Evolutionary conservation across 2,797 vertebrate genomes (phyloP).

Genomic region (Cichlasoma orientale): DNA sequence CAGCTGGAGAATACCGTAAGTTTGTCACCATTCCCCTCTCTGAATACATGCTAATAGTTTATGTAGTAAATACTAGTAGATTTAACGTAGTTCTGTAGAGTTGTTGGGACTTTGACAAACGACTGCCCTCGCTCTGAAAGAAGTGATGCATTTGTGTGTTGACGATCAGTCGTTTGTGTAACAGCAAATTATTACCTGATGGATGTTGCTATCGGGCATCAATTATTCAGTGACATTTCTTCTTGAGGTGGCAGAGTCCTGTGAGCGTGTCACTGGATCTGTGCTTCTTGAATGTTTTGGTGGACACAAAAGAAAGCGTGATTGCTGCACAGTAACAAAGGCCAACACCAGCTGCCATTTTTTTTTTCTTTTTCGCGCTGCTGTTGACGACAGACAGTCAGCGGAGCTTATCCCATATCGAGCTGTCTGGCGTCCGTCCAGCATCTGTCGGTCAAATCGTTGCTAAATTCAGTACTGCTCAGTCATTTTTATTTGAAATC

Average conservation of each 20-base stretch:
- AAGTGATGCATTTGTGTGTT: neutral
- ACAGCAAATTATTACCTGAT: neutral
- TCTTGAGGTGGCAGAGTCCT: conserved; percentile 45
- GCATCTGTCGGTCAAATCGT: too few relatives aligned
- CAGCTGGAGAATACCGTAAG: conserved; percentile 73
- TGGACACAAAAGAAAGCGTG: conserved; percentile 23
- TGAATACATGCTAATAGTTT: conserved; percentile 2
- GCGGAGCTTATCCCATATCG: too few relatives aligned
- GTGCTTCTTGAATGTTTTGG: conserved; percentile 27
- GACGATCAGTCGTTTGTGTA: neutral
- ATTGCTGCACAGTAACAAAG: conserved; percentile 18
- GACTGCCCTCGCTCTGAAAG: neutral
- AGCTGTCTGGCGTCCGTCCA: too few relatives aligned
- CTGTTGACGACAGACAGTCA: too few relatives aligned
- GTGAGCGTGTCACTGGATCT: conserved; percentile 48
- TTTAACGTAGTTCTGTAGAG: conserved; percentile 12
- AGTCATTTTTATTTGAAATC: too few relatives aligned
- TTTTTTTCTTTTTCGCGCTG: neutral
- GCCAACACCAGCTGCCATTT: conserved; percentile 13
- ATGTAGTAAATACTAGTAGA: conserved; percentile 30
- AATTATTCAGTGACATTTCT: conserved; percentile 43
- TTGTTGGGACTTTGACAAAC: neutral
- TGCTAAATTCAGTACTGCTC: too few relatives aligned
- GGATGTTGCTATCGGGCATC: conserved; percentile 24
- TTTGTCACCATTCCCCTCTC: conserved; percentile 24